A percentile compares a stretch with the other conserved stretches of the same genome.
Evolutionary conservation across 2,113 vertebrate genomes (phyloP).

Genomic region (Thamnophis sirtalis): DNA sequence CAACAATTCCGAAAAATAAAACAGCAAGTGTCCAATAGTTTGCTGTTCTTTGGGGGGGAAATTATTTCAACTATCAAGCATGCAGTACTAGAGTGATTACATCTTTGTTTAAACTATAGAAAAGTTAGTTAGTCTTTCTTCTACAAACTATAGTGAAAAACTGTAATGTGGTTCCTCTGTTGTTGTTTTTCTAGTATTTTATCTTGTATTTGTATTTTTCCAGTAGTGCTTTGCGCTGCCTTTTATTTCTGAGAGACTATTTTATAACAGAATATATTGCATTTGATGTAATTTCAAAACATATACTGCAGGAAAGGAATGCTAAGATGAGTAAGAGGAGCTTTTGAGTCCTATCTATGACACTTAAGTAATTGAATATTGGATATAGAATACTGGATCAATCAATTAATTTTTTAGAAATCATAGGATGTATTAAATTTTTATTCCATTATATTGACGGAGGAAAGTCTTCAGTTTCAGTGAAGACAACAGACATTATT

Average conservation of each 20-base stretch:
- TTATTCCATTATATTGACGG: neutral
- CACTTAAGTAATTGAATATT: neutral
- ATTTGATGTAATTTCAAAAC: neutral
- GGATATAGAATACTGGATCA: neutral
- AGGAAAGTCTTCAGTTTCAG: neutral
- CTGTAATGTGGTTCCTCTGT: neutral
- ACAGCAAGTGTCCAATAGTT: neutral
- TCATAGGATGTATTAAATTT: neutral
- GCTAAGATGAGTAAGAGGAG: neutral
- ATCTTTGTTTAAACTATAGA: neutral
- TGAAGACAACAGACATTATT: accelerated
- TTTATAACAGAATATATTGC: neutral
- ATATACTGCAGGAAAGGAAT: neutral
- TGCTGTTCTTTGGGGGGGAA: neutral
- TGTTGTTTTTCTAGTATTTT: neutral
- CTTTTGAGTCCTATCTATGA: neutral
- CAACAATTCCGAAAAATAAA: neutral
- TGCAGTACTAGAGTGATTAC: neutral
- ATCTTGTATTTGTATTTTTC: neutral
- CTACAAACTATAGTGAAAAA: neutral
- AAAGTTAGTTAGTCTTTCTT: neutral
- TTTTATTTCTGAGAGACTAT: neutral
- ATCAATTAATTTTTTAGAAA: neutral
- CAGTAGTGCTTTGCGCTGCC: neutral
- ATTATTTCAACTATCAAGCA: neutral